phyloP scores from a whole-genome alignment of 2,888 invertebrate genomes.

The Dorcus parallelipipedus region DNA sequence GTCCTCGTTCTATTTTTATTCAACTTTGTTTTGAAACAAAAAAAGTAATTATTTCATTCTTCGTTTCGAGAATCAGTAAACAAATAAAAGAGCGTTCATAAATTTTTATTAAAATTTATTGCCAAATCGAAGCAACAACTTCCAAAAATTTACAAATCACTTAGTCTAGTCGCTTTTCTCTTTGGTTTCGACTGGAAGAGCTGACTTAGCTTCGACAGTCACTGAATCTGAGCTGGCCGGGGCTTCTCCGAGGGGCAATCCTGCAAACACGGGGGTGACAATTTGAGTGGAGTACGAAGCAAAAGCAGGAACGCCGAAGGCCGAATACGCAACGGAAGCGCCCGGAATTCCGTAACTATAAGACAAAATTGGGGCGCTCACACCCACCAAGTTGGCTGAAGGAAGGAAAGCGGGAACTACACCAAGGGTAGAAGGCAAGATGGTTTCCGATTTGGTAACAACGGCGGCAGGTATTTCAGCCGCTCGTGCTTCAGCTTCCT shows the following conservation, averaged over 20 bases:
- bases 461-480: constrained; percentile 8
- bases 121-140: neutral
- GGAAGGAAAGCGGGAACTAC: neutral
- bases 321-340: constrained; percentile 10
- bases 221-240: constrained; percentile 13
- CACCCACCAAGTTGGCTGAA: neutral
- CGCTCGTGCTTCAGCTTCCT: constrained; percentile 39
- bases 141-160: too few relatives aligned
- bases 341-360: constrained; percentile 17
- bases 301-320: neutral
- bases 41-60: too few relatives aligned
- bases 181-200: constrained; percentile 10
- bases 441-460: constrained; percentile 1
- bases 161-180: constrained; percentile 11
- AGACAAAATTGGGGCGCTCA: constrained; percentile 4
- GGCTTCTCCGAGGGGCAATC: neutral
- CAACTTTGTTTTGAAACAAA: neutral
- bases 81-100: constrained; percentile 1
- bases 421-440: neutral
- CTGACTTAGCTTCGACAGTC: constrained; percentile 15
- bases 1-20: too few relatives aligned
- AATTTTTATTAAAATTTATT: constrained; percentile 8
- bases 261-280: neutral
- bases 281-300: constrained; percentile 2
- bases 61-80: neutral